Conservation (phyloP, 2,113 vertebrate species). For the Ramphastos sulfuratus region DNA sequence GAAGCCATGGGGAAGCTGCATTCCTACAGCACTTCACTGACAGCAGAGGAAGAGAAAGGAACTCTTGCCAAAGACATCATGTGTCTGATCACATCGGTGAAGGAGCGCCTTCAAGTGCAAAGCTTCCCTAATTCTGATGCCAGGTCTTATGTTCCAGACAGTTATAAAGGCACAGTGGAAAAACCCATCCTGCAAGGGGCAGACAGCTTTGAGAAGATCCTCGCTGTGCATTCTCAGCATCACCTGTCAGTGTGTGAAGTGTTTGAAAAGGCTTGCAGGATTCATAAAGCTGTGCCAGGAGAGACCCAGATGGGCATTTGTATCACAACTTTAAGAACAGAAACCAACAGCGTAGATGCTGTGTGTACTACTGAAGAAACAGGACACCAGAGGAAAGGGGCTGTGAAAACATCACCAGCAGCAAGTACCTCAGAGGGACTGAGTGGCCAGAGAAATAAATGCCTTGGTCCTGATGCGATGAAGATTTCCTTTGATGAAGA, state of each 20-base stretch:
- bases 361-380: conserved; percentile 44
- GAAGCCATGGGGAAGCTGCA: conserved; percentile 81
- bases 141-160: conserved; percentile 85
- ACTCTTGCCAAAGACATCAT: conserved; percentile 79
- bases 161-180: conserved; percentile 69
- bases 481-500: conserved; percentile 2
- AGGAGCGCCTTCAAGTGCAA: conserved; percentile 72
- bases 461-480: not conserved
- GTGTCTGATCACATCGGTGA: conserved; percentile 73
- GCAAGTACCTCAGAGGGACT: not conserved
- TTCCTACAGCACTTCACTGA: conserved; percentile 52
- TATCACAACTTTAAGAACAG: conserved; percentile 85
- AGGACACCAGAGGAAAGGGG: not conserved
- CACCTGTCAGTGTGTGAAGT: conserved; percentile 83
- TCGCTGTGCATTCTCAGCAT: conserved; percentile 82
- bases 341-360: conserved; percentile 65
- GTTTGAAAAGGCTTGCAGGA: conserved; percentile 63
- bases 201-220: conserved; percentile 75
- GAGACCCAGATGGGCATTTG: conserved; percentile 68
- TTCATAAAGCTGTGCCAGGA: not conserved
- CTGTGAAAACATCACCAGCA: not conserved
- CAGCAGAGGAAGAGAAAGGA: conserved; percentile 70
- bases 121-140: conserved; percentile 79
- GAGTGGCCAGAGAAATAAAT: not conserved
- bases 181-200: conserved; percentile 55